Conservation (phyloP, 2,113 vertebrate species). For the Collichthys lucidus region DNA sequence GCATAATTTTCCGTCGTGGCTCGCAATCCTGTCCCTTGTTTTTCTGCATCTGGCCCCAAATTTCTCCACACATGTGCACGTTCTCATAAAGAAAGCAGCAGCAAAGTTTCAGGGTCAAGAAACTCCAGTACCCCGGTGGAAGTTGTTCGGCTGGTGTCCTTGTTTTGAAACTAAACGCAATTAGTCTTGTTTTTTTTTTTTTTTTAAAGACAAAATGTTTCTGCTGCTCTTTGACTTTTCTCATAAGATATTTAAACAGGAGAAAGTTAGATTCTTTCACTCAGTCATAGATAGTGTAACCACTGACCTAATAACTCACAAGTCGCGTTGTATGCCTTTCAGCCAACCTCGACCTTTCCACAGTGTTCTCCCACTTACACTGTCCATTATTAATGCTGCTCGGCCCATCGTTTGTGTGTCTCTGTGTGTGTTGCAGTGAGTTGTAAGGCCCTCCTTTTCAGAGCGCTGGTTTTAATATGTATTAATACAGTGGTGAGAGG, state of each 20-base stretch:
- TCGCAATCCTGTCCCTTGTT: not conserved
- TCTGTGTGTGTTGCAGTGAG: slow-evolving; percentile 43
- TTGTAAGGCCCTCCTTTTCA: slow-evolving; percentile 10
- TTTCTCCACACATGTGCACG: not conserved
- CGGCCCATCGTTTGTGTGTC: slow-evolving; percentile 12
- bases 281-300: slow-evolving; percentile 21
- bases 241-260: slow-evolving; percentile 18
- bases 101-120: slow-evolving; percentile 24
- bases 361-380: slow-evolving; percentile 55
- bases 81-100: slow-evolving; percentile 4
- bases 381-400: slow-evolving; percentile 67
- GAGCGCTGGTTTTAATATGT: slow-evolving; percentile 59
- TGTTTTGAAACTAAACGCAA: not conserved
- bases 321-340: slow-evolving; percentile 57
- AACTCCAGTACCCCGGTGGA: not conserved
- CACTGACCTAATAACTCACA: slow-evolving; percentile 61
- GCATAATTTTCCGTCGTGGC: not conserved
- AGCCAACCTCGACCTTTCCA: slow-evolving; percentile 70
- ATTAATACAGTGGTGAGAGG: slow-evolving; percentile 56
- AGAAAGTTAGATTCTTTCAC: not conserved
- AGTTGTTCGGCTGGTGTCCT: not conserved
- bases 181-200: not conserved
- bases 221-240: not conserved
- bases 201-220: not conserved
- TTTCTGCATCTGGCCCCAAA: not conserved